phyloP scores from a whole-genome alignment of 2,888 invertebrate species.

The Tipula lateralis region DNA sequence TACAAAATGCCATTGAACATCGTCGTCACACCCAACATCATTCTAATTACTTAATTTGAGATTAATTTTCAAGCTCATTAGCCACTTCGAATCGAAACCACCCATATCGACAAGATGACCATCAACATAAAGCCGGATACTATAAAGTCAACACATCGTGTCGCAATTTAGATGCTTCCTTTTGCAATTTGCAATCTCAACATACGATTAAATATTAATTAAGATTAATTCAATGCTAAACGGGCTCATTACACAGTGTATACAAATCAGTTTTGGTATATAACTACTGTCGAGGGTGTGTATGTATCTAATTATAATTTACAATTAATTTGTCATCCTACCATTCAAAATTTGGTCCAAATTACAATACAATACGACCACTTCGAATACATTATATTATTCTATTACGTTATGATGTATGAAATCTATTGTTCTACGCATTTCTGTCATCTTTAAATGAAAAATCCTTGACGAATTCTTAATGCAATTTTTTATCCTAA shows the following conservation, averaged over 20 bases:
- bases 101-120: background rate
- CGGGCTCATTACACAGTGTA: background rate
- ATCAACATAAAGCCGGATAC: background rate
- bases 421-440: background rate
- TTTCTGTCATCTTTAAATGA: background rate
- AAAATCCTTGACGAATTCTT: background rate
- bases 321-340: background rate
- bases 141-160: background rate
- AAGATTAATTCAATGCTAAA: background rate
- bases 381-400: background rate
- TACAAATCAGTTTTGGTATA: background rate
- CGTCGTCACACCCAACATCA: background rate
- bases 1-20: background rate
- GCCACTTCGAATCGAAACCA: background rate
- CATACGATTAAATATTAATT: background rate
- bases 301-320: background rate
- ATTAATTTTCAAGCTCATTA: background rate
- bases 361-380: slow-evolving; percentile 11
- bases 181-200: background rate
- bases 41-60: background rate
- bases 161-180: background rate
- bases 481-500: background rate
- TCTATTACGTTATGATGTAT: background rate
- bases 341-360: background rate
- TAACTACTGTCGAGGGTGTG: background rate